Conservation (phyloP, 2,797 vertebrate species). For the Lepus oiostolus region DNA sequence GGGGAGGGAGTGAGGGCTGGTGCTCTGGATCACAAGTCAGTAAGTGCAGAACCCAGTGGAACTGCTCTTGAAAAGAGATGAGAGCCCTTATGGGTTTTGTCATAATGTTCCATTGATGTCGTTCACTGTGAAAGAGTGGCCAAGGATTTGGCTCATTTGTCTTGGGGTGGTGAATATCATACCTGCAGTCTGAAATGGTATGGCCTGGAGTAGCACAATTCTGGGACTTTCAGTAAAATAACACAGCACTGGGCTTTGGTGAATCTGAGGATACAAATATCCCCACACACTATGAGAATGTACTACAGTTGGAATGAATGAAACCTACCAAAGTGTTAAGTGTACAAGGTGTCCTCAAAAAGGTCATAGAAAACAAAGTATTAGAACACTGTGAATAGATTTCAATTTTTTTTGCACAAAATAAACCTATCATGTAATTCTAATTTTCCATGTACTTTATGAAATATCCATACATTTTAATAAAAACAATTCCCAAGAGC, state of each 20-base stretch:
- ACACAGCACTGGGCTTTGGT: not conserved
- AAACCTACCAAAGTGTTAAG: not conserved
- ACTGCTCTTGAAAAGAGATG: not conserved
- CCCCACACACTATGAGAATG: not conserved
- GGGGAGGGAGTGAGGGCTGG: not conserved
- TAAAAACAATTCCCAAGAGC: too few relatives aligned
- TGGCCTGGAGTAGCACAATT: not conserved
- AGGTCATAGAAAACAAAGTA: too few relatives aligned
- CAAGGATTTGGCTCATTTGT: not conserved
- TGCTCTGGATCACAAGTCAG: not conserved
- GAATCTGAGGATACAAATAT: not conserved
- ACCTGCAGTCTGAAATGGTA: not conserved
- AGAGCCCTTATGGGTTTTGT: not conserved
- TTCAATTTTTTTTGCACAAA: too few relatives aligned
- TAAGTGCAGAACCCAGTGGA: not conserved
- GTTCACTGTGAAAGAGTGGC: not conserved
- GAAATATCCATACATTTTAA: too few relatives aligned
- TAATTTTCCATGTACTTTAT: too few relatives aligned
- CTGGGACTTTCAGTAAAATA: not conserved
- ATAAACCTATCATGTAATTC: too few relatives aligned
- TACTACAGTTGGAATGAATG: not conserved
- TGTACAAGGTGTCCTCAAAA: too few relatives aligned
- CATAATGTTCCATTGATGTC: not conserved
- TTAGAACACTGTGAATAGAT: too few relatives aligned
- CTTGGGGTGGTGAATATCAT: not conserved